Conservation (phyloP, 2,888 invertebrate species). For the Drosophila diplacantha region DNA sequence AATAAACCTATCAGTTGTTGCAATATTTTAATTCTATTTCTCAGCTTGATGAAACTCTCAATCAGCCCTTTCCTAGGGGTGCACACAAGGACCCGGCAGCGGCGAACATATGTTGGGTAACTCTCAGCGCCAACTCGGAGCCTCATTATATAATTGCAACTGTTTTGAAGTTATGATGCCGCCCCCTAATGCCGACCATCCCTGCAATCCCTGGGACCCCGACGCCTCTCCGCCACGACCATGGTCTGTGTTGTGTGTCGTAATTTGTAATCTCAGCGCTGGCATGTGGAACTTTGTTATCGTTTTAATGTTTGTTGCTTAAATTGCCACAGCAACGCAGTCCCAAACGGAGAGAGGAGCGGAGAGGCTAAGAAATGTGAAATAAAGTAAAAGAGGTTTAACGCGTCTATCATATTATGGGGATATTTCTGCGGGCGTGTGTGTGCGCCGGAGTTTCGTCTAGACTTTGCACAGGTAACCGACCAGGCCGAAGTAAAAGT, state of each 20-base stretch:
- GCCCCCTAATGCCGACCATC: conserved; percentile 16
- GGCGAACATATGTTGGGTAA: conserved; percentile 28
- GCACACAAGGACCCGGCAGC: conserved; percentile 27
- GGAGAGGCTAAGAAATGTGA: conserved; percentile 24
- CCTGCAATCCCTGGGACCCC: conserved; percentile 8
- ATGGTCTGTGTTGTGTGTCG: conserved; percentile 57
- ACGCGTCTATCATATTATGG: conserved; percentile 60
- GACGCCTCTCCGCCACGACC: conserved; percentile 43
- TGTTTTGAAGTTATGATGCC: conserved; percentile 60
- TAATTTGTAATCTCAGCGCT: conserved; percentile 62
- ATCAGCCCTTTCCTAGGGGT: conserved; percentile 40
- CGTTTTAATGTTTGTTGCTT: conserved; percentile 61
- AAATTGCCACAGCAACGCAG: conserved; percentile 59
- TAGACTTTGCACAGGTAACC: conserved; percentile 62
- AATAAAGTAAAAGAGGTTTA: conserved; percentile 50
- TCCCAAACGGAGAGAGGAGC: not conserved
- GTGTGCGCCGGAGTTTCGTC: conserved; percentile 38
- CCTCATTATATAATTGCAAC: conserved; percentile 67
- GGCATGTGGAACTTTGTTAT: conserved; percentile 62
- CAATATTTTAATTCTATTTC: not conserved
- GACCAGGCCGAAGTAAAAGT: conserved; percentile 50
- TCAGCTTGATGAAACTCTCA: not conserved
- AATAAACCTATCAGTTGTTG: not conserved
- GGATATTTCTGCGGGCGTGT: conserved; percentile 26
- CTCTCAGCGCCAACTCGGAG: conserved; percentile 38